Evolutionary conservation across 2,888 invertebrate genomes (phyloP).

Genomic region (Gymnoscelis rufifasciata): DNA sequence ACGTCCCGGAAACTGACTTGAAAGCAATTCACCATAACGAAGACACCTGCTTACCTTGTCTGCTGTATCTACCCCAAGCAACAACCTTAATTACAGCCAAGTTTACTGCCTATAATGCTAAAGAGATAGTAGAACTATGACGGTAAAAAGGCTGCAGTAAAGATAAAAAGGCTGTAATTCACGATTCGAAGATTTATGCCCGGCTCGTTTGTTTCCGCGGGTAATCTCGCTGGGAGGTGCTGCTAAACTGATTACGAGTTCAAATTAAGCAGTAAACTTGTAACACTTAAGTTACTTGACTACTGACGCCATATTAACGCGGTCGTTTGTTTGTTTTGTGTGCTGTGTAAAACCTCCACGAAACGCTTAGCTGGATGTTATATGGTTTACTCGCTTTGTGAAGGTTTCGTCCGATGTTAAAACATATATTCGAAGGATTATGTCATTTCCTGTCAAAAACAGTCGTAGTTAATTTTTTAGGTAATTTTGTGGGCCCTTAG

Average conservation of each 20-base stretch:
- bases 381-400: conserved; percentile 1
- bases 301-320: conserved; percentile 52
- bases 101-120: conserved; percentile 22
- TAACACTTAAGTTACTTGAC: conserved; percentile 61
- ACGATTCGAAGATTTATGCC: conserved; percentile 57
- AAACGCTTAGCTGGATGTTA: conserved; percentile 16
- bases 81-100: conserved; percentile 7
- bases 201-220: conserved; percentile 63
- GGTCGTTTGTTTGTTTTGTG: conserved; percentile 40
- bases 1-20: too few relatives aligned
- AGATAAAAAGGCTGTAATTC: conserved; percentile 52
- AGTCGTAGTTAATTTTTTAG: too few relatives aligned
- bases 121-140: conserved; percentile 36
- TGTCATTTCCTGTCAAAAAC: too few relatives aligned
- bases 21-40: too few relatives aligned
- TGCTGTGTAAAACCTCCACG: conserved; percentile 23
- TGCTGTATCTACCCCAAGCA: background rate
- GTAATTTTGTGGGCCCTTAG: too few relatives aligned
- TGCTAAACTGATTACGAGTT: conserved; percentile 72
- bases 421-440: background rate
- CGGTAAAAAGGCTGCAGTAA: conserved; percentile 37
- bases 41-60: too few relatives aligned
- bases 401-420: conserved; percentile 15
- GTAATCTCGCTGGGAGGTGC: conserved; percentile 45
- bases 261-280: conserved; percentile 75